Percentiles rank a stretch among this genome's conserved stretches.
Conservation (phyloP, 2,797 vertebrate species). For the Semaprochilodus insignis region DNA sequence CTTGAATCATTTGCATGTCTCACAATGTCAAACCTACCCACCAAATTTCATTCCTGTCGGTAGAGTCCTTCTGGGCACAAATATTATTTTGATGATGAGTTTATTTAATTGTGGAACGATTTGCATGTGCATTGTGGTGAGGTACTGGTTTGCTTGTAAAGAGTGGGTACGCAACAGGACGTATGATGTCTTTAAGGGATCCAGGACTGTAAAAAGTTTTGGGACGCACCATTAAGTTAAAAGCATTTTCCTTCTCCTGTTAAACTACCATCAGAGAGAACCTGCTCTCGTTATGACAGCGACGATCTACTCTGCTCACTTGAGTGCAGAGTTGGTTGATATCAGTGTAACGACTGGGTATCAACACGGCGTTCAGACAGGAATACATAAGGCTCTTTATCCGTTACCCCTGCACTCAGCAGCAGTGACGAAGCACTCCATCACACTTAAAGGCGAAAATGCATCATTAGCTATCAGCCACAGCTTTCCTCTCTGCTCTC, state of each 20-base stretch:
- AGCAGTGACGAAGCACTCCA: slow-evolving; percentile 41
- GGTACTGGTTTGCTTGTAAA: too few relatives aligned
- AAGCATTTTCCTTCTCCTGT: background rate
- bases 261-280: background rate
- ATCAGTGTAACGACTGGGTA: background rate
- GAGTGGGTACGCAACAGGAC: too few relatives aligned
- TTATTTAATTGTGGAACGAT: too few relatives aligned
- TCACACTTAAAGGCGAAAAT: slow-evolving; percentile 51
- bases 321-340: background rate
- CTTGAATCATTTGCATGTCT: too few relatives aligned
- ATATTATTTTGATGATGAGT: too few relatives aligned
- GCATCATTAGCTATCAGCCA: slow-evolving; percentile 49
- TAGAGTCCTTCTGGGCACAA: too few relatives aligned
- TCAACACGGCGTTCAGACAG: background rate
- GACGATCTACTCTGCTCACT: background rate
- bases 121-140: too few relatives aligned
- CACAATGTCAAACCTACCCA: too few relatives aligned
- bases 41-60: too few relatives aligned
- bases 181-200: too few relatives aligned
- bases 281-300: background rate
- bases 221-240: too few relatives aligned
- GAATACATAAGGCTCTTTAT: slow-evolving; percentile 11
- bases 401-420: background rate
- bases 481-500: slow-evolving; percentile 44
- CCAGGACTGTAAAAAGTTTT: too few relatives aligned